Evolutionary conservation across 2,797 vertebrate genomes (phyloP), one percentile per base, ranked within the genome.

Genomic region (Ataeniobius toweri): DNA sequence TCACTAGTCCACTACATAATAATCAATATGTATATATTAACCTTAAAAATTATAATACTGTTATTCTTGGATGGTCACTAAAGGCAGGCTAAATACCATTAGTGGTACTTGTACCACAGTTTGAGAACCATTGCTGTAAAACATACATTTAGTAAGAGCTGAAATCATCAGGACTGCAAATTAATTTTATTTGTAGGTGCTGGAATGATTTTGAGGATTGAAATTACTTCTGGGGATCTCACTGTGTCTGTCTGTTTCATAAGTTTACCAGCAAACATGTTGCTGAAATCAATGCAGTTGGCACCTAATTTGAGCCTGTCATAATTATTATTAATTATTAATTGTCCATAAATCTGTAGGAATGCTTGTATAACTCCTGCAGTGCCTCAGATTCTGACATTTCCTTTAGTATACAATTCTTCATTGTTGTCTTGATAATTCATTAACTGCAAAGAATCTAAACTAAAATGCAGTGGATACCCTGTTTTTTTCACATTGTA

Each of bases 211-310:
- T 86, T 81, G 79, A 61, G 63, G 87, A 86, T 87, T 90, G 85
- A 91, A 90, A 92, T 94, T 87, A 90, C 91, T 91, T 91, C 58
- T 86, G 90, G 87, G 91, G 85, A 88, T 94, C 92, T 93, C 93
- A 91, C 85, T 84, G 85, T 92, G 93, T 93, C 76, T 89, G 83
- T 72, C 79, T 86, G 91, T 86, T 93, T 83, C 84, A 89, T 82
- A 88, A 65, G 74, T 87, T 89, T 91, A 89, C 80, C 79, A 77
- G 83, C 86, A 92, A 94, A 92, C 86, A 93, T 91, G 86, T 89
- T 87, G 85, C 85, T 91, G 90, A 83, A 84, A 90, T 75, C 71
- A 59, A 90, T 85, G 88, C 92, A 94, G 93, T 87, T 93, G 91
- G 85, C 90, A 90, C 82, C 90, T 94, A 91, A 94, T 94, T 93